Conservation (phyloP, 2,113 vertebrate genomes). For the Nipponia nippon region DNA sequence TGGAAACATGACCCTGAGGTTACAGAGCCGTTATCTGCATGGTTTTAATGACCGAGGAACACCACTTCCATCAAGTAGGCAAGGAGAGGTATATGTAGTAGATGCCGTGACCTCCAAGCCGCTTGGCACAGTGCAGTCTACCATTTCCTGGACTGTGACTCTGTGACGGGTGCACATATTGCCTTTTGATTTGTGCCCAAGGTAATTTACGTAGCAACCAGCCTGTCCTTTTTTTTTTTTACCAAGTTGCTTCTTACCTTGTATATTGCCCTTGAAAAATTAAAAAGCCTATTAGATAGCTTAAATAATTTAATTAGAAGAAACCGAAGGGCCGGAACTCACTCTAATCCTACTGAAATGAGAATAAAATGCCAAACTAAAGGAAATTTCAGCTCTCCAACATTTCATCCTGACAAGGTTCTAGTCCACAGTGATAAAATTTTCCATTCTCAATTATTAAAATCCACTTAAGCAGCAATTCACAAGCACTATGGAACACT, state of each 20-base stretch:
- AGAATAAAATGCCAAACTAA: not conserved
- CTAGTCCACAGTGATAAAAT: not conserved
- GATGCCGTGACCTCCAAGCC: not conserved
- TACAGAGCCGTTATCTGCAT: not conserved
- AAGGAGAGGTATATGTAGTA: not conserved
- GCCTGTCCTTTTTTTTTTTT: not conserved
- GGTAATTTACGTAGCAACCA: not conserved
- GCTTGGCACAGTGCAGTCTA: not conserved
- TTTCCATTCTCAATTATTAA: constrained; percentile 48
- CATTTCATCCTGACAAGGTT: not conserved
- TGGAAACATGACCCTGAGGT: not conserved
- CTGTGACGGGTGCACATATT: not conserved
- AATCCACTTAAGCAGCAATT: constrained; percentile 9
- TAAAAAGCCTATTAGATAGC: not conserved
- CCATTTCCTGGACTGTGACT: not conserved
- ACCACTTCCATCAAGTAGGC: not conserved
- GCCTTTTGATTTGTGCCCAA: not conserved
- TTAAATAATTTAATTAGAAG: not conserved
- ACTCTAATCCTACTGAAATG: not conserved
- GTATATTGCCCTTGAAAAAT: not conserved
- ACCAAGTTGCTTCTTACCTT: not conserved
- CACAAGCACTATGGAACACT: not conserved
- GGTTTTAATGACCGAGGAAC: not conserved
- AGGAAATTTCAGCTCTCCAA: not conserved
- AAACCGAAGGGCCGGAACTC: not conserved